Percentiles rank a stretch among this genome's conserved stretches.
Conservation (phyloP, 2,113 vertebrate species). For the Mandrillus leucophaeus region DNA sequence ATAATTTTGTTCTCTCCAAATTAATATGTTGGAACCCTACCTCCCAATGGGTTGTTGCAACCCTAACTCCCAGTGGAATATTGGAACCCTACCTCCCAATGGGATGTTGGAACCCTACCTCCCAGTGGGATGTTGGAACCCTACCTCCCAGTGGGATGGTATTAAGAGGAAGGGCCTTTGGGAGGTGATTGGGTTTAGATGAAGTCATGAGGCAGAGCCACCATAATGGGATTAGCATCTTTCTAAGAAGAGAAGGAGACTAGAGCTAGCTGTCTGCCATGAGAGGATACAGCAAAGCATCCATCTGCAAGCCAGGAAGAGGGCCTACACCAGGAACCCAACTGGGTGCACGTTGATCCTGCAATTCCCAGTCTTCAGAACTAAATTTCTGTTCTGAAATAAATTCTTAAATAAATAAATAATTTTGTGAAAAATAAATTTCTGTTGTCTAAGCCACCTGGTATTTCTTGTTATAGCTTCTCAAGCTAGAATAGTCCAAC, state of each 20-base stretch:
- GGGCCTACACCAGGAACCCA: neutral
- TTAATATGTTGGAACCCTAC: neutral
- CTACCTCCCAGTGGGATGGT: too few species aligned
- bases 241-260: neutral
- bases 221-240: neutral
- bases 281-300: neutral
- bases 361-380: neutral
- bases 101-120: neutral
- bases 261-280: neutral
- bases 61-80: neutral
- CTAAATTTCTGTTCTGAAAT: neutral
- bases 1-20: neutral
- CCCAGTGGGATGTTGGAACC: neutral
- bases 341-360: neutral
- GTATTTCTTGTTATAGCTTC: neutral
- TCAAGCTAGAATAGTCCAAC: neutral
- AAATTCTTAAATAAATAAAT: too few species aligned
- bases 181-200: neutral
- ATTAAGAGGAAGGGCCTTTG: neutral
- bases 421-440: neutral
- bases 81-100: neutral
- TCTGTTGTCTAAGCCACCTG: neutral
- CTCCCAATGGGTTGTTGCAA: neutral
- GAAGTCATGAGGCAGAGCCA: neutral
- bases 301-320: neutral